Conservation (phyloP, 2,113 vertebrate species). For the Dendropsophus ebraccatus region DNA sequence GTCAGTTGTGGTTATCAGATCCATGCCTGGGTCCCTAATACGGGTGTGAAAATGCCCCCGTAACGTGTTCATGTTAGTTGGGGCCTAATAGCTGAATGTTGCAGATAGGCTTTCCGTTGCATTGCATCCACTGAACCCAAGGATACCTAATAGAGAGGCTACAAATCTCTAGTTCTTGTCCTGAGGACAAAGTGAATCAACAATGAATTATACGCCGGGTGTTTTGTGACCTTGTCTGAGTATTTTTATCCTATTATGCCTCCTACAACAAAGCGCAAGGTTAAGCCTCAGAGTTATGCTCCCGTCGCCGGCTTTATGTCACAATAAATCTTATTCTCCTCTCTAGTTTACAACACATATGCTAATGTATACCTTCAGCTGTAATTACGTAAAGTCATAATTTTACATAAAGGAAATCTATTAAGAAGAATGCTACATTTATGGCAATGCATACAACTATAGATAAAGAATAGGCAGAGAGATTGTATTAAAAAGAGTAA, state of each 20-base stretch:
- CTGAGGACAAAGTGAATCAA: not conserved
- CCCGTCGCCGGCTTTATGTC: not conserved
- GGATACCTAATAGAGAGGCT: not conserved
- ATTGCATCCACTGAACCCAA: not conserved
- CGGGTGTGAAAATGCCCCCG: no score
- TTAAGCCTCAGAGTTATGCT: conserved; percentile 11
- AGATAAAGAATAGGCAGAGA: not conserved
- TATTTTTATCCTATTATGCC: conserved; percentile 29
- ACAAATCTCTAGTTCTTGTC: not conserved
- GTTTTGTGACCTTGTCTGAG: conserved; percentile 6
- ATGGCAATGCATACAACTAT: not conserved
- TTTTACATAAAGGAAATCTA: not conserved
- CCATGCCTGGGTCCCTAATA: no score
- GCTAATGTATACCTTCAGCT: not conserved
- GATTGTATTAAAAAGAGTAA: not conserved
- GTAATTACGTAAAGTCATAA: not conserved
- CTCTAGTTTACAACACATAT: not conserved
- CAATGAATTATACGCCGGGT: not conserved
- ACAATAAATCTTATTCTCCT: conserved; percentile 11
- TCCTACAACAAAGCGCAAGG: conserved; percentile 22
- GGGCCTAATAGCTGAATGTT: not conserved
- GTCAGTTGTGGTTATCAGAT: no score
- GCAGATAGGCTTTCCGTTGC: not conserved
- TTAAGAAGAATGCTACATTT: not conserved
- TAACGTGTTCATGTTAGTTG: no score